Evolutionary conservation across 2,888 invertebrate species (phyloP).

Genomic region (Toxonevra muliebris): DNA sequence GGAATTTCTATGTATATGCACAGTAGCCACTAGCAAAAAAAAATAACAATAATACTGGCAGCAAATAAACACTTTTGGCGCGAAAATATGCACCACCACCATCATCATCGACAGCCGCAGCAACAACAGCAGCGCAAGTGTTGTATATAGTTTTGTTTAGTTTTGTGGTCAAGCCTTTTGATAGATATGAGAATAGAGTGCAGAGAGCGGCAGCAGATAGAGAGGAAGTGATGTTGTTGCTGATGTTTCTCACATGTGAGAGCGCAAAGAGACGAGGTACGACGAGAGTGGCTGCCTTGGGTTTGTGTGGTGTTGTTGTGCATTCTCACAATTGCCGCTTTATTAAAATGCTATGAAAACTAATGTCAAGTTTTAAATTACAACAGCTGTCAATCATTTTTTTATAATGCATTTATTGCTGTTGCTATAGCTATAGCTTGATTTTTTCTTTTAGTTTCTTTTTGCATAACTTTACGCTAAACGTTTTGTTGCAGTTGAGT

Average conservation of each 20-base stretch:
- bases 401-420: conserved; percentile 9
- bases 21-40: not conserved
- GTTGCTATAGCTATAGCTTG: not conserved
- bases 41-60: not conserved
- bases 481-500: conserved; percentile 5
- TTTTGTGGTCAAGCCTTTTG: not conserved
- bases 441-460: conserved; percentile 1
- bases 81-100: not conserved
- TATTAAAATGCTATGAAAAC: conserved; percentile 40
- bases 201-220: not conserved
- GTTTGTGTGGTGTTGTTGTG: conserved; percentile 30
- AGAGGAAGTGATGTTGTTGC: no score
- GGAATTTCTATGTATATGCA: not conserved
- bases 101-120: not conserved
- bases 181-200: not conserved
- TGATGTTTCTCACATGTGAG: no score
- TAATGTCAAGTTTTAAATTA: conserved; percentile 18
- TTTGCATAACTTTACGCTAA: conserved; percentile 13
- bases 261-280: no score
- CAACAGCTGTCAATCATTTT: conserved; percentile 12
- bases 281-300: not conserved
- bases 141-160: not conserved
- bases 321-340: conserved; percentile 56
- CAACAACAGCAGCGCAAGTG: not conserved
- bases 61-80: conserved; percentile 2